Conservation (phyloP, 2,888 invertebrate genomes). For the Oligia latruncula region DNA sequence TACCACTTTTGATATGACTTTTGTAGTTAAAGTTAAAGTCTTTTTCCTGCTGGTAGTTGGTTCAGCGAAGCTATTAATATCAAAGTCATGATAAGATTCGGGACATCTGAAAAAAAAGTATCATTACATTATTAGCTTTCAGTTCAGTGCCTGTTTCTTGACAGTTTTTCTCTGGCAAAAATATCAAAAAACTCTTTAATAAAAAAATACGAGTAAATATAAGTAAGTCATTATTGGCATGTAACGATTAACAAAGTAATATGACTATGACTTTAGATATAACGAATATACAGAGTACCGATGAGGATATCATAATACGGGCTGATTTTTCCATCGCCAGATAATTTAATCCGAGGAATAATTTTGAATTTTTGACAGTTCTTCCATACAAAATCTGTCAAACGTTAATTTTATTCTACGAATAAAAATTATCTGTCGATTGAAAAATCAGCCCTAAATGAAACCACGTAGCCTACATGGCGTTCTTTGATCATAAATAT, state of each 20-base stretch:
- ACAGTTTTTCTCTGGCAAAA: too few relatives aligned
- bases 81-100: constrained; percentile 51
- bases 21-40: background rate
- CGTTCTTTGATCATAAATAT: background rate
- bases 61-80: constrained; percentile 19
- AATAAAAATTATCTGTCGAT: too few relatives aligned
- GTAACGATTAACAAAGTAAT: too few relatives aligned
- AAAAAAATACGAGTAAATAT: background rate
- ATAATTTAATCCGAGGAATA: too few relatives aligned
- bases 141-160: background rate
- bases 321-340: too few relatives aligned
- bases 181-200: background rate
- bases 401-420: too few relatives aligned
- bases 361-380: too few relatives aligned
- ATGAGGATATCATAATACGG: background rate
- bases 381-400: too few relatives aligned
- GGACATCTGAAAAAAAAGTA: constrained; percentile 43
- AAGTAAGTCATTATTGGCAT: background rate
- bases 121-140: background rate
- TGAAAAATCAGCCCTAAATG: too few relatives aligned
- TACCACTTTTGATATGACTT: background rate
- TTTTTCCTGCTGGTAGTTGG: background rate
- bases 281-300: background rate
- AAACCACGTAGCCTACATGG: background rate
- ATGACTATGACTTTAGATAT: background rate